Percentiles rank a stretch among this genome's conserved stretches.
Conservation (phyloP, 2,113 vertebrate genomes). For the Mohoua ochrocephala region DNA sequence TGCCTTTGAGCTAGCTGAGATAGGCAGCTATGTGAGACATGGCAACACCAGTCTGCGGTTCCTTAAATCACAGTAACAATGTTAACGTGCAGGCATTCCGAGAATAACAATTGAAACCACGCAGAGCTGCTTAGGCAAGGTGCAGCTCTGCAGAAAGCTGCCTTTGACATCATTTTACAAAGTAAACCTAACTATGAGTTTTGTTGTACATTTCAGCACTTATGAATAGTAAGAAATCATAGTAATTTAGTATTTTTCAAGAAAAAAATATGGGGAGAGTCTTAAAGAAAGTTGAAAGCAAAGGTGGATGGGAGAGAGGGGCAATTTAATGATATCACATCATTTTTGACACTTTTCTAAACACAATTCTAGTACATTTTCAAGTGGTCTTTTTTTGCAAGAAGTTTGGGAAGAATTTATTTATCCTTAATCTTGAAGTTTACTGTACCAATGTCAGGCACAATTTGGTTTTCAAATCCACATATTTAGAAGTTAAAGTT, state of each 20-base stretch:
- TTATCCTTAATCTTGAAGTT: background rate
- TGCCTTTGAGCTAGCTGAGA: background rate
- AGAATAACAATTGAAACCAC: background rate
- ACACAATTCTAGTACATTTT: background rate
- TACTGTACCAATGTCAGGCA: background rate
- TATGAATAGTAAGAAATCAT: background rate
- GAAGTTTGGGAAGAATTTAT: background rate
- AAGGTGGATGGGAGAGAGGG: background rate
- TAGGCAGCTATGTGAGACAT: background rate
- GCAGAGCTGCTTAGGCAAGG: background rate
- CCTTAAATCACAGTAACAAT: background rate
- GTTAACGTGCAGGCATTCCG: background rate
- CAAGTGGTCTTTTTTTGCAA: rapidly evolving
- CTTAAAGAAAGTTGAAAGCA: background rate
- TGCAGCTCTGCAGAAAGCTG: background rate
- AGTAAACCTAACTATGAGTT: background rate
- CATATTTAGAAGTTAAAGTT: background rate
- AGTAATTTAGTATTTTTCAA: background rate
- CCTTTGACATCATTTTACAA: background rate
- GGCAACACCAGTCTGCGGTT: background rate
- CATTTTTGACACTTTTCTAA: background rate
- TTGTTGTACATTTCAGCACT: background rate
- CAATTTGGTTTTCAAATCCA: background rate
- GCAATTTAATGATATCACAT: background rate
- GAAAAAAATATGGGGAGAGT: background rate